A percentile compares a stretch with the other conserved stretches of the same genome.
Evolutionary conservation across 53 echinoderm and acorn worm species (phyloP).

Genomic region (Stichopus horrens): DNA sequence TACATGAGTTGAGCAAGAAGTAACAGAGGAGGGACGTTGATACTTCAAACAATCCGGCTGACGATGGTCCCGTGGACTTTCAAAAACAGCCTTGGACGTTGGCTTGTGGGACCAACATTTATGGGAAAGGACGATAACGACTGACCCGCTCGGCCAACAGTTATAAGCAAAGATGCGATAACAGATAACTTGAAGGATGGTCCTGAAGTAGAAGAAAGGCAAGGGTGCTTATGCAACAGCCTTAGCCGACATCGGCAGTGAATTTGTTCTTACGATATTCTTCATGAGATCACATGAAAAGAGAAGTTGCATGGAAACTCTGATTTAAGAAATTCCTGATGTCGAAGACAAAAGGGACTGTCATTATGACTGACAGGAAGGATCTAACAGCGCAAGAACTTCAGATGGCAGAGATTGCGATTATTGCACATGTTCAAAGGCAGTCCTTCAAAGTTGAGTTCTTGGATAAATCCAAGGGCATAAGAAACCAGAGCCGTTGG

Average conservation of each 20-base stretch:
- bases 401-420: neutral
- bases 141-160: conserved; percentile 44
- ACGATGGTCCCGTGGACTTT: conserved; percentile 53
- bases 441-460: neutral
- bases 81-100: conserved; percentile 22
- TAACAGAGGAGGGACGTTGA: conserved; percentile 42
- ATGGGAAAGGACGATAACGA: conserved; percentile 36
- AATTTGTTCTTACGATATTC: conserved; percentile 53
- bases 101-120: conserved; percentile 53
- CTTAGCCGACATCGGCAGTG: neutral
- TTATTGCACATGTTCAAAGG: conserved; percentile 20
- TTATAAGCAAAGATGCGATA: neutral
- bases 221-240: conserved; percentile 23
- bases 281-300: conserved; percentile 50
- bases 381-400: conserved; percentile 32
- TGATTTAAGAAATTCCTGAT: conserved; percentile 22
- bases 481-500: conserved; percentile 6
- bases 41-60: conserved; percentile 40
- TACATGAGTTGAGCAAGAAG: conserved; percentile 2
- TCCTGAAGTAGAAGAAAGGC: conserved; percentile 50
- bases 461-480: neutral
- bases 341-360: neutral
- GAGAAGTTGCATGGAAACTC: conserved; percentile 51
- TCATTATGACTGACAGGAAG: neutral
- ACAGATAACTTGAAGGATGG: conserved; percentile 22